Conservation (phyloP, 2,797 vertebrate genomes). For the Fundulus diaphanus region DNA sequence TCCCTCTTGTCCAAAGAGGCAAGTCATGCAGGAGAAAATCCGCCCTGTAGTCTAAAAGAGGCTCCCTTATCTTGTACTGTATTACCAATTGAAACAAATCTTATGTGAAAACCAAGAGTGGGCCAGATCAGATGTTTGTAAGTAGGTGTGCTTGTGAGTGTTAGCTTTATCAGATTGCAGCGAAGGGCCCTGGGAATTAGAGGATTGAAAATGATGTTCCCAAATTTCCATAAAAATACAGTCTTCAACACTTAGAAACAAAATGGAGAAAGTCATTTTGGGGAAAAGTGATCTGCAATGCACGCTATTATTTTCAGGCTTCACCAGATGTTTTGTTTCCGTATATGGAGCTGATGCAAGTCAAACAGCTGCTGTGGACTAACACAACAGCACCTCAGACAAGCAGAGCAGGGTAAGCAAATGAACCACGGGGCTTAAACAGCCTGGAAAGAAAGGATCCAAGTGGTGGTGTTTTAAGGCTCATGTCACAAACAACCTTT, state of each 20-base stretch:
- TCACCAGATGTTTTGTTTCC: not conserved
- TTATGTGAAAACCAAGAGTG: constrained; percentile 39
- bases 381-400: constrained; percentile 21
- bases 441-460: constrained; percentile 10
- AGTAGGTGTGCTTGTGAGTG: constrained; percentile 50
- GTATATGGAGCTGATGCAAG: constrained; percentile 16
- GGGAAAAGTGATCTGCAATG: not conserved
- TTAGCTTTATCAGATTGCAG: constrained; percentile 48
- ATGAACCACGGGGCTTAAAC: constrained; percentile 22
- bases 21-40: constrained; percentile 24
- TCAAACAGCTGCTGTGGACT: constrained; percentile 22
- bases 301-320: constrained; percentile 4
- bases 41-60: constrained; percentile 36
- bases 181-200: constrained; percentile 34
- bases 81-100: constrained; percentile 55
- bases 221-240: constrained; percentile 42
- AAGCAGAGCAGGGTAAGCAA: constrained; percentile 23
- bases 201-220: constrained; percentile 40
- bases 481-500: constrained; percentile 63
- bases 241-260: constrained; percentile 5
- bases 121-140: constrained; percentile 51
- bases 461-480: constrained; percentile 41
- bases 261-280: not conserved
- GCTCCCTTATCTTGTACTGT: constrained; percentile 54
- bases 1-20: constrained; percentile 57